Base-by-base conservation (phyloP, 2,113 vertebrate genomes). In the Pelmatolapia mariae region DNA sequence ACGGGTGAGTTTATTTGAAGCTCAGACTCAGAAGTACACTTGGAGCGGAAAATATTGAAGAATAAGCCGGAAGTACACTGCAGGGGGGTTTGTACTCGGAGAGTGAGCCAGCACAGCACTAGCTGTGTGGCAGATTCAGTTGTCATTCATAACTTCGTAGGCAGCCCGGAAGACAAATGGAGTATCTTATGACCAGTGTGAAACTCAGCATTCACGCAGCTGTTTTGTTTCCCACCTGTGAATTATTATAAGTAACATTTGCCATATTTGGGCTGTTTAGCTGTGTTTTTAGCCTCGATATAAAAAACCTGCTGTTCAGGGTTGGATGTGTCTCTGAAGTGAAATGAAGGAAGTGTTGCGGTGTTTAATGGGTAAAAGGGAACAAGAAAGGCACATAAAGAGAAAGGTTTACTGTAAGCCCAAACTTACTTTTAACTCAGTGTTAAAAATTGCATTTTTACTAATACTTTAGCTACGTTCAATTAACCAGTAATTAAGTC, bases 1-100 rank as follows among this genome's bases (percentile, higher is more conserved):
- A 22, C 91, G 90, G 95, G 96, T 96, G 84, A 96, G 96, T 94
- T 80, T 9, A 13, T 61, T 31, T 45, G 3, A 85, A 19, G 61
- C 61, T 66, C 19, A 38, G 10, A 66, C 33, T 66, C 33, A 66
- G 61, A 66, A 66, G 33, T 66, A 66, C 61, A 16, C 1, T 19
- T 6, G 7, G 3, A 16, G 6, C 2, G 24, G 10, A 22, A 40
- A 50, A 13, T 8, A 52, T 16, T 4, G 2, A 63, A 31, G 10
- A 24, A 19, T 22, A n/a, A 78, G 40, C 2, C 4, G 43, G 40
- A 52, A 4, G 26, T 22, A 10, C 61, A 79, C 1, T 31, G n/a
- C n/a, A n/a, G 5, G 7, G 57, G 19, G 6, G 8, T 71, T 12
- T 13, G 10, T 10, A 53, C 26, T 26, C 26, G 78, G 86, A 36